These are phyloP conservation scores for Apodemia hepburni DNA, from an alignment of 2,888 invertebrate species.

Conservation along the genomic window DNA sequence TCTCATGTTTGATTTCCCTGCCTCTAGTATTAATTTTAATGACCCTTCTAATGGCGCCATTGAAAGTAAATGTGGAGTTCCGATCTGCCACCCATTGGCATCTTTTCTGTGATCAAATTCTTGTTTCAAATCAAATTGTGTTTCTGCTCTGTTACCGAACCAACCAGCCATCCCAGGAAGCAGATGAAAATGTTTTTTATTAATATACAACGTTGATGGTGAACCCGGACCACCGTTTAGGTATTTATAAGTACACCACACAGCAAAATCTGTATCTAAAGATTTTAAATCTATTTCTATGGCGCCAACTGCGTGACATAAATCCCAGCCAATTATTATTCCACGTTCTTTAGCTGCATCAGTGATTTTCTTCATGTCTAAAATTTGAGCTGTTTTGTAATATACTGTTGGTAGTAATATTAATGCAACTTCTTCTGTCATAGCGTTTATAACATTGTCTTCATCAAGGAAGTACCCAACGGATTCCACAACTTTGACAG, in stretches of 20 bases:
- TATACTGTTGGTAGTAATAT: slow-evolving; percentile 54
- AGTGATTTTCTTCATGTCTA: slow-evolving; percentile 57
- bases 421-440: slow-evolving; percentile 59
- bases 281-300: slow-evolving; percentile 54
- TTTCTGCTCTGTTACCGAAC: slow-evolving; percentile 56
- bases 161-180: slow-evolving; percentile 60
- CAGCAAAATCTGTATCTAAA: slow-evolving; percentile 59
- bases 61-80: slow-evolving; percentile 52
- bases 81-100: slow-evolving; percentile 62
- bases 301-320: slow-evolving; percentile 58
- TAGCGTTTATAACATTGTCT: slow-evolving; percentile 54
- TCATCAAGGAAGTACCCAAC: slow-evolving; percentile 48
- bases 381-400: slow-evolving; percentile 57
- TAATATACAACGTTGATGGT: slow-evolving; percentile 53
- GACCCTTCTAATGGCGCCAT: slow-evolving; percentile 62
- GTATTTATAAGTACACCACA: slow-evolving; percentile 71
- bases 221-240: slow-evolving; percentile 65
- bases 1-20: slow-evolving; percentile 53
- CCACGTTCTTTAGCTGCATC: slow-evolving; percentile 48
- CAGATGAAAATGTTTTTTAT: slow-evolving; percentile 52
- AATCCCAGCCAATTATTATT: slow-evolving; percentile 63
- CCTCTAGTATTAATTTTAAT: slow-evolving; percentile 52
- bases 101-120: slow-evolving; percentile 59
- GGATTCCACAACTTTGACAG: slow-evolving; percentile 56
- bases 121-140: slow-evolving; percentile 53